Base-by-base conservation (phyloP, 1,140 invertebrate genomes). In the Drosophila persimilis region DNA sequence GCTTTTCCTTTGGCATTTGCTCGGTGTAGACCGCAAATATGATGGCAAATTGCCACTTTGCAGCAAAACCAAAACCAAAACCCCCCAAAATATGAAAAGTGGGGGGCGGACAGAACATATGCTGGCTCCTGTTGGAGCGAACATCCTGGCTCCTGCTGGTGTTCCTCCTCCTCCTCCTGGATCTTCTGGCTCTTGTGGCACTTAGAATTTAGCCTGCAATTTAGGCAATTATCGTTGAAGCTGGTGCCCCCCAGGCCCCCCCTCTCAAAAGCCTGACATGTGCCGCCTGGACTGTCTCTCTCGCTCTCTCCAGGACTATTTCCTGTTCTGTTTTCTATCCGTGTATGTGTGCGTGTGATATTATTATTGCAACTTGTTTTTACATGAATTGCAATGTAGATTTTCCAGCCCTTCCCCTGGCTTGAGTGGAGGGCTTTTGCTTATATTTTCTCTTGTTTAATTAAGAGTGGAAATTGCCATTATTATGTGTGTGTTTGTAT, bases 1-100 rank as follows among this genome's bases (percentile, higher is more conserved):
- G 46, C 26, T 35, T 9, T 29, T 6, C 15, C 0, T 39, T 39
- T 15, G 3, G 13, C 39, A 51, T 26, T 43, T 48, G 35, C 20
- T n/a, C 50, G 24, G 51, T 45, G 2, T 13, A 13, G 52, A 58
- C 59, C 71, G 43, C 75, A 76, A 77, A 73, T 73, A 73, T 85
- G 77, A 74, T 77, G 72, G 72, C 80, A 71, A 86, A 75, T 86
- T 78, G 74, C 70, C 59, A 80, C 73, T 77, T 86, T 77, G 62
- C 54, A 58, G 52, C 43, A 51, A 48, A 54, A 48, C 24, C 43
- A 51, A 48, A 54, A 48, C 24, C 61, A 9, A 65, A 65, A 22
- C 53, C 48, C 46, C 17, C 17, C 17, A 17, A 17, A 17, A 17
- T 17, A 17, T 17, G 17, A 17, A 17, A 17, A 17, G 17, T 17